A percentile compares a stretch with the other conserved stretches of the same genome.
phyloP scores from a whole-genome alignment of 1,140 invertebrate species.

The Bilobella aurantiaca region DNA sequence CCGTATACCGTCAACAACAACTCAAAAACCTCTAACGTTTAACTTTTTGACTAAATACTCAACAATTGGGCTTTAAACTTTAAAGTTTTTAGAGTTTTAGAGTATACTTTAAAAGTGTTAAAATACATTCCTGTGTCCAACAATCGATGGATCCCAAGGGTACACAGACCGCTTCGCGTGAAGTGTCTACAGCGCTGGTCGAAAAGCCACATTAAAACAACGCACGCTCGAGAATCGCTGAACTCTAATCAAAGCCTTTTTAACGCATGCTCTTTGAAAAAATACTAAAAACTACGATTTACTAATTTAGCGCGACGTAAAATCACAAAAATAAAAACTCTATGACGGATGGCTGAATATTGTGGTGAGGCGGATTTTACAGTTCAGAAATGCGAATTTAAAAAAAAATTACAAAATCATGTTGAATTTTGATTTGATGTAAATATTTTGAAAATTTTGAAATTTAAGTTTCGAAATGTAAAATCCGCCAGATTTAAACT shows the following conservation, averaged over 20 bases:
- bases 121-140: not conserved
- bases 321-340: not conserved
- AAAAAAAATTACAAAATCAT: not conserved
- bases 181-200: not conserved
- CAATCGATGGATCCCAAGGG: not conserved
- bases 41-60: not conserved
- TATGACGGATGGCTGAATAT: slow-evolving; percentile 42
- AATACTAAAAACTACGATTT: too few species aligned
- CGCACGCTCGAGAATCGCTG: slow-evolving; percentile 6
- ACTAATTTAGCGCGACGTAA: not conserved
- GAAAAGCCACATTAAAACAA: slow-evolving; percentile 4
- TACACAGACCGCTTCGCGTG: not conserved
- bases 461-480: too few species aligned
- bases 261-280: too few species aligned
- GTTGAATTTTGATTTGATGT: too few species aligned
- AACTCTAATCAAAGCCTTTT: not conserved
- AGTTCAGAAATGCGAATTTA: not conserved
- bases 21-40: not conserved
- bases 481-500: not conserved
- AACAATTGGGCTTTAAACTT: not conserved
- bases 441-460: too few species aligned
- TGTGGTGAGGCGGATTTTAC: slow-evolving; percentile 35
- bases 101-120: not conserved
- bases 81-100: not conserved
- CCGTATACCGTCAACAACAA: not conserved